Conservation (phyloP, 2,113 vertebrate species). For the Choloepus hoffmanni region DNA sequence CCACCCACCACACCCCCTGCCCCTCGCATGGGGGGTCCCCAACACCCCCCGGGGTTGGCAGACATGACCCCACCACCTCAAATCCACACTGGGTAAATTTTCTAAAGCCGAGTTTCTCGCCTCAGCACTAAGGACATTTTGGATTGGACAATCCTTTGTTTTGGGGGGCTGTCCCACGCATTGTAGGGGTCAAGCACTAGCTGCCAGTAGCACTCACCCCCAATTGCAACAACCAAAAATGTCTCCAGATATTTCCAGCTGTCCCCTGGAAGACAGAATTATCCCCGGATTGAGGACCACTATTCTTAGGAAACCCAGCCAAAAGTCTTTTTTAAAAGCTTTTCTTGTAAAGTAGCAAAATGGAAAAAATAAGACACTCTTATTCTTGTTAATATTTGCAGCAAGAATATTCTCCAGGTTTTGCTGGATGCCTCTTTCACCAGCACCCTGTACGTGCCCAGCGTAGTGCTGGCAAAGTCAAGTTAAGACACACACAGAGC, state of each 20-base stretch:
- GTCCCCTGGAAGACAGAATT: neutral
- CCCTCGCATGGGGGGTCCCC: rapidly evolving
- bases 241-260: neutral
- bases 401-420: neutral
- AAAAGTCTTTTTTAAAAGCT: neutral
- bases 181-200: rapidly evolving
- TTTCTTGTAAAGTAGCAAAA: neutral
- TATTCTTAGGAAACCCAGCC: neutral
- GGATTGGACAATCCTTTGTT: rapidly evolving
- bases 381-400: neutral
- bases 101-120: no score
- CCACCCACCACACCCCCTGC: rapidly evolving
- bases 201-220: no score
- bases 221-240: rapidly evolving
- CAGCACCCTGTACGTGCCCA: neutral
- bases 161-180: rapidly evolving
- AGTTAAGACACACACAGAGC: neutral
- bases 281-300: neutral
- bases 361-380: neutral
- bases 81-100: rapidly evolving
- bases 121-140: rapidly evolving
- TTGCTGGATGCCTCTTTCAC: neutral
- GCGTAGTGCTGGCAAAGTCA: neutral
- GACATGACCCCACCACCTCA: neutral
- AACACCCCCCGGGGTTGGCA: no score